Conservation (phyloP, 2,113 vertebrate species). For the Labeo rohita region DNA sequence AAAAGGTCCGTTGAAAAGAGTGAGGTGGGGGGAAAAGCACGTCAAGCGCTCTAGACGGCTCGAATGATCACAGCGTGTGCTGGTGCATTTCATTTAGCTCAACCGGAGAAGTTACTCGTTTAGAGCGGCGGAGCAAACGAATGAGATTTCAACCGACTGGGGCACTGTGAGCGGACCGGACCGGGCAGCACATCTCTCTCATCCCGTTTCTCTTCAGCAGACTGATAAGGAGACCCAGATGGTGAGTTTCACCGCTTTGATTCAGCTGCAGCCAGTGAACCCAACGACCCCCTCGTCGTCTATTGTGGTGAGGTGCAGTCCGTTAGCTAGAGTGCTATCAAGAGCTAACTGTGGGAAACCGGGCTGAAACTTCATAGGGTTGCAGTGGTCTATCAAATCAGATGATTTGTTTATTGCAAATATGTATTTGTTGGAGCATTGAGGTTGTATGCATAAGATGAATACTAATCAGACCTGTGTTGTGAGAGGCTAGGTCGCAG, state of each 20-base stretch:
- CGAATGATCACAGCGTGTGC: neutral
- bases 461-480: neutral
- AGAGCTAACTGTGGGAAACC: neutral
- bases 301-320: constrained; percentile 66
- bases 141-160: constrained; percentile 41
- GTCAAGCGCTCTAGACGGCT: constrained; percentile 35
- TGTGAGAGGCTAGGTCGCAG: neutral
- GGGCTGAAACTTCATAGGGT: neutral
- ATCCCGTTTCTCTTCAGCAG: constrained; percentile 51
- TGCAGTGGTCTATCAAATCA: constrained; percentile 6
- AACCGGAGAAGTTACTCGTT: constrained; percentile 38
- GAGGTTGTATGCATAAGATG: neutral
- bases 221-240: constrained; percentile 66
- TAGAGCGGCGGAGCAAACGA: neutral
- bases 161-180: constrained; percentile 39
- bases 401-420: neutral
- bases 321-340: constrained; percentile 46
- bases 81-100: neutral
- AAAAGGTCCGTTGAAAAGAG: constrained; percentile 49
- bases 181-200: constrained; percentile 38
- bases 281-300: constrained; percentile 57
- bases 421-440: neutral
- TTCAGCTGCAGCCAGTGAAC: constrained; percentile 60
- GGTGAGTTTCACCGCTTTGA: constrained; percentile 68
- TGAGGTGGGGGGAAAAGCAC: constrained; percentile 58